A percentile compares a stretch with the other conserved stretches of the same genome.
phyloP scores from a whole-genome alignment of 2,888 invertebrate genomes.

The Dicyrtoma fusca region DNA sequence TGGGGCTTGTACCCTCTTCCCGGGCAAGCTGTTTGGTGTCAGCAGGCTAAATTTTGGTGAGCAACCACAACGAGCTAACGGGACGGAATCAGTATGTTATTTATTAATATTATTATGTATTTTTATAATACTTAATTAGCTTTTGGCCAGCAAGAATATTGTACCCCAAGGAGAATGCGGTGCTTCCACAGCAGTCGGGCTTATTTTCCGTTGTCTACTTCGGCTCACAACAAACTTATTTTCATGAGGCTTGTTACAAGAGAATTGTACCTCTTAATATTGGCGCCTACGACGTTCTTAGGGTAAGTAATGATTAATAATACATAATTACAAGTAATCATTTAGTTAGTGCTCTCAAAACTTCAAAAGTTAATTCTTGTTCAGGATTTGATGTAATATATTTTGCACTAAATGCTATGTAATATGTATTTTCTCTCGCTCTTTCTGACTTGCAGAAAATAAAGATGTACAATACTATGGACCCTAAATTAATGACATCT shows the following conservation, averaged over 20 bases:
- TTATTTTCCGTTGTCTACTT: slow-evolving; percentile 50
- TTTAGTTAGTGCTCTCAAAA: too few species aligned
- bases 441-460: slow-evolving; percentile 40
- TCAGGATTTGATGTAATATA: too few species aligned
- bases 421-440: too few species aligned
- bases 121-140: slow-evolving; percentile 37
- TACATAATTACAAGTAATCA: too few species aligned
- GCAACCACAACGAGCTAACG: too few species aligned
- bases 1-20: slow-evolving; percentile 51
- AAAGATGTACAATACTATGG: slow-evolving; percentile 44
- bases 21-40: slow-evolving; percentile 53
- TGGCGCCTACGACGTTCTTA: not conserved
- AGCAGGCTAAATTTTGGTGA: slow-evolving; percentile 45
- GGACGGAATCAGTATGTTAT: too few species aligned
- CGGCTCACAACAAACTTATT: slow-evolving; percentile 39
- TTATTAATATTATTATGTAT: not conserved
- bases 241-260: slow-evolving; percentile 28
- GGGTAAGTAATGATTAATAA: too few species aligned
- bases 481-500: slow-evolving; percentile 39
- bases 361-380: too few species aligned
- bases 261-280: not conserved
- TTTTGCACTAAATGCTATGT: too few species aligned
- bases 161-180: slow-evolving; percentile 43
- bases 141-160: slow-evolving; percentile 53
- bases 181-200: slow-evolving; percentile 23